Conservation (phyloP, 2,113 vertebrate species). For the Protomyctophum bolini region DNA sequence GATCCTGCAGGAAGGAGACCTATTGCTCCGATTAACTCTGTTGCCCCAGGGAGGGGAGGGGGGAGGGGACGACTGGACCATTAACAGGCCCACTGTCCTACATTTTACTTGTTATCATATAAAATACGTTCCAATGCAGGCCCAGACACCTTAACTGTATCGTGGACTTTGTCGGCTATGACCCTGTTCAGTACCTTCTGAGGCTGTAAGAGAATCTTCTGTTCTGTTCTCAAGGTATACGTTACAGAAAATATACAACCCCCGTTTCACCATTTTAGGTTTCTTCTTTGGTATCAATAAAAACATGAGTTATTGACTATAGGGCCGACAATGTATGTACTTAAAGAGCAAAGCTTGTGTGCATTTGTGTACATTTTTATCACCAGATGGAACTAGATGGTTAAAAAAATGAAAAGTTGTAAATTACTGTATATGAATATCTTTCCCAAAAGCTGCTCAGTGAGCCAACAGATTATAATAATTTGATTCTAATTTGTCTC, state of each 20-base stretch:
- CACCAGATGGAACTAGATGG: too few species aligned
- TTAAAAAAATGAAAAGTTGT: too few species aligned
- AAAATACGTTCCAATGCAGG: conserved; percentile 48
- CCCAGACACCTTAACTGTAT: conserved; percentile 17
- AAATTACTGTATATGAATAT: too few species aligned
- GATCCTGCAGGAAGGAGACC: conserved; percentile 82
- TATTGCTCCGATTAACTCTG: conserved; percentile 82
- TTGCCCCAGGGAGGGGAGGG: conserved; percentile 74
- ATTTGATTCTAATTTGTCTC: too few species aligned
- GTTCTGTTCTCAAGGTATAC: conserved; percentile 27
- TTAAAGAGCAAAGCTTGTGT: background rate
- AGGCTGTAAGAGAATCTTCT: conserved; percentile 3
- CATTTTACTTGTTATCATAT: conserved; percentile 64
- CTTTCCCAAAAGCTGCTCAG: background rate
- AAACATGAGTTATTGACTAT: conserved; percentile 14
- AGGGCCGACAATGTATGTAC: background rate
- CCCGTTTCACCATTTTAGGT: too few species aligned
- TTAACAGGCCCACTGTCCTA: conserved; percentile 72
- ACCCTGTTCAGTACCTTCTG: conserved; percentile 12
- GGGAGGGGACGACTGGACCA: conserved; percentile 60
- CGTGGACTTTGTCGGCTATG: background rate
- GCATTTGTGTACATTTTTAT: background rate
- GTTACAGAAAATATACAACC: background rate
- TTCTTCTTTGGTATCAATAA: conserved; percentile 17
- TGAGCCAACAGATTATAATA: background rate